Conservation (phyloP, 2,888 invertebrate species). For the Eupithecia subumbrata region DNA sequence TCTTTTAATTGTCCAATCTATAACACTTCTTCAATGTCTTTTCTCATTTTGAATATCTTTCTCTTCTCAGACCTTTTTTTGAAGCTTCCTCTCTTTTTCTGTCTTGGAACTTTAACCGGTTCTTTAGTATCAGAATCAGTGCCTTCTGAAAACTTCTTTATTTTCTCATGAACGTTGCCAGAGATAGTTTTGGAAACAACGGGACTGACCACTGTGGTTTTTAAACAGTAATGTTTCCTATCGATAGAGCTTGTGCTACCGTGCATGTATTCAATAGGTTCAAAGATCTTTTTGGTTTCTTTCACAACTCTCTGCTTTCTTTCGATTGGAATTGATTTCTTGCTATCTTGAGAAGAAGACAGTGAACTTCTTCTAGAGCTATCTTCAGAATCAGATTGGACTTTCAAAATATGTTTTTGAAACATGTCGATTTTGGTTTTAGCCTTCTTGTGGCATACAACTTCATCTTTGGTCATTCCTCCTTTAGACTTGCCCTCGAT, state of each 20-base stretch:
- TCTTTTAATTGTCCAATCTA: slow-evolving; percentile 45
- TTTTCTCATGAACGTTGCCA: slow-evolving; percentile 78
- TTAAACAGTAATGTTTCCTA: slow-evolving; percentile 56
- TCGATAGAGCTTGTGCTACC: slow-evolving; percentile 59
- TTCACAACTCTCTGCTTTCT: slow-evolving; percentile 57
- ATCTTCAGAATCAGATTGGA: slow-evolving; percentile 71
- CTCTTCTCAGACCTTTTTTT: slow-evolving; percentile 67
- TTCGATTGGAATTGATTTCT: slow-evolving; percentile 48
- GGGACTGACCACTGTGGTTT: slow-evolving; percentile 54
- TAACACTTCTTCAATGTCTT: slow-evolving; percentile 74
- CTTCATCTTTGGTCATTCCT: slow-evolving; percentile 71
- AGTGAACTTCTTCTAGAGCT: slow-evolving; percentile 71
- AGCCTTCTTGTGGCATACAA: slow-evolving; percentile 74
- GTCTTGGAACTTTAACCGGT: slow-evolving; percentile 64
- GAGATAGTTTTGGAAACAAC: slow-evolving; percentile 60
- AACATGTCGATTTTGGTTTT: slow-evolving; percentile 80
- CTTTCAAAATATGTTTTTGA: slow-evolving; percentile 75
- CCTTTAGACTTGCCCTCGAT: slow-evolving; percentile 66
- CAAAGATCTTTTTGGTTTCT: slow-evolving; percentile 71
- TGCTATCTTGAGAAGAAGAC: slow-evolving; percentile 65
- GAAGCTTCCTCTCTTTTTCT: slow-evolving; percentile 66
- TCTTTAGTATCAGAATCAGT: slow-evolving; percentile 58
- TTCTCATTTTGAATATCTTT: slow-evolving; percentile 70
- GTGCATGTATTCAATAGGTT: slow-evolving; percentile 60
- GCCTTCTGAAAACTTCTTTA: slow-evolving; percentile 71